phyloP scores from a whole-genome alignment of 2,797 vertebrate genomes.

The Megalops cyprinoides region DNA sequence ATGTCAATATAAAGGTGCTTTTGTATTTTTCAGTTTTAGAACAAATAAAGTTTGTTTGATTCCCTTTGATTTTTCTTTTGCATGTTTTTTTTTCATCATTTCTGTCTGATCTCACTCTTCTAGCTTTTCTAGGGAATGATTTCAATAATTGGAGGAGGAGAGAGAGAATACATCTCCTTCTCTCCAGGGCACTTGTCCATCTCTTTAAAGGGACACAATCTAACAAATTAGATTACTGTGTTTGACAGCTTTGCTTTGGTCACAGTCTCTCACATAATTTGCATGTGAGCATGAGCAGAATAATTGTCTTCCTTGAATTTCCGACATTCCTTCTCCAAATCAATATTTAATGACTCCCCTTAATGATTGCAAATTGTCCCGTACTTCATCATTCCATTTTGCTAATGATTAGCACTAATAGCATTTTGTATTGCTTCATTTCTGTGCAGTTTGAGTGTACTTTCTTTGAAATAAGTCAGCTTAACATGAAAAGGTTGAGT shows the following conservation, averaged over 20 bases:
- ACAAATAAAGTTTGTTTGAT: slow-evolving; percentile 66
- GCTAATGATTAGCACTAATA: neutral
- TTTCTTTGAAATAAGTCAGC: too few relatives aligned
- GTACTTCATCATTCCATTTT: neutral
- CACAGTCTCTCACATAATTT: neutral
- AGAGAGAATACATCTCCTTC: too few relatives aligned
- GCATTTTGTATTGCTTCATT: neutral
- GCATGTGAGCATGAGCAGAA: neutral
- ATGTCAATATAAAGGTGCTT: slow-evolving; percentile 39
- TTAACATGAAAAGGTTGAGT: neutral
- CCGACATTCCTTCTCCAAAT: neutral
- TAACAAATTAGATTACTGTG: too few relatives aligned
- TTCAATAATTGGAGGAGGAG: neutral
- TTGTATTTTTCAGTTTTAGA: slow-evolving; percentile 55
- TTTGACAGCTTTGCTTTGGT: neutral
- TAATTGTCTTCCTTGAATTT: neutral
- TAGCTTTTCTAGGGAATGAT: neutral
- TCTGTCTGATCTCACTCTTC: neutral
- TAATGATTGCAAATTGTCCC: neutral
- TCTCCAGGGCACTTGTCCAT: neutral
- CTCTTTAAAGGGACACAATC: too few relatives aligned
- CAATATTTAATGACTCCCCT: neutral
- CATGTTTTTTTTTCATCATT: slow-evolving; percentile 48
- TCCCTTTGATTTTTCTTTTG: slow-evolving; percentile 49
- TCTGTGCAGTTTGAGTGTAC: neutral